Conservation (phyloP, 2,113 vertebrate genomes). For the Oncorhynchus gorbuscha region DNA sequence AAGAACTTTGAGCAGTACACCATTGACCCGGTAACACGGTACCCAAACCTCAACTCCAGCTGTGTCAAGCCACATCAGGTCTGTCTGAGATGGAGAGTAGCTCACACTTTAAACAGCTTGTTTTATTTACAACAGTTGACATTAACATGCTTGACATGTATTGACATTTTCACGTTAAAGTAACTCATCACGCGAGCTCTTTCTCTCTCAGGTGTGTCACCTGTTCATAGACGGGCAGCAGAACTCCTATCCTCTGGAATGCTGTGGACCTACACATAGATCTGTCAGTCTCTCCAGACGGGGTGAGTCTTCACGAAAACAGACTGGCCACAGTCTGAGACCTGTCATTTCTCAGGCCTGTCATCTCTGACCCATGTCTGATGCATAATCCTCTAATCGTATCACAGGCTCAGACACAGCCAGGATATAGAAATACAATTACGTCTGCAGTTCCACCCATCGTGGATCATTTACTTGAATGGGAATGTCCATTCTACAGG, state of each 20-base stretch:
- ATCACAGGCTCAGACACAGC: no score
- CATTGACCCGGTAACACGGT: slow-evolving; percentile 91
- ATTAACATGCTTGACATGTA: neutral
- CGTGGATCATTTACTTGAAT: no score
- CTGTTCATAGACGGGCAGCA: slow-evolving; percentile 84
- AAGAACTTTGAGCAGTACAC: slow-evolving; percentile 97
- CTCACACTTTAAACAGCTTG: neutral
- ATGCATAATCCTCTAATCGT: no score
- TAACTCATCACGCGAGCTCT: neutral
- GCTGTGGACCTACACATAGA: slow-evolving; percentile 72
- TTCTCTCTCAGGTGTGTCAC: slow-evolving; percentile 82
- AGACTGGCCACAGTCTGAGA: neutral
- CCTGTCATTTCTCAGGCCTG: neutral
- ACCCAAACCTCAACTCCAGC: slow-evolving; percentile 92
- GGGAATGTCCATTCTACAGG: no score
- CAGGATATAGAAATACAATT: no score
- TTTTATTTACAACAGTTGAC: neutral
- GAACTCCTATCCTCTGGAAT: slow-evolving; percentile 67
- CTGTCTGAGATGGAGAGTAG: slow-evolving; percentile 7
- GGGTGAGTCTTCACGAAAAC: slow-evolving; percentile 67
- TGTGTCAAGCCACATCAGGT: slow-evolving; percentile 92
- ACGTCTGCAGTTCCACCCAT: no score
- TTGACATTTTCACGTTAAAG: no score
- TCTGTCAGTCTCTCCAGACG: slow-evolving; percentile 79
- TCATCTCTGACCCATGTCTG: no score